These are phyloP conservation scores for Artibeus jamaicensis DNA, from an alignment of 2,797 vertebrate species.

Conservation along the genomic window DNA sequence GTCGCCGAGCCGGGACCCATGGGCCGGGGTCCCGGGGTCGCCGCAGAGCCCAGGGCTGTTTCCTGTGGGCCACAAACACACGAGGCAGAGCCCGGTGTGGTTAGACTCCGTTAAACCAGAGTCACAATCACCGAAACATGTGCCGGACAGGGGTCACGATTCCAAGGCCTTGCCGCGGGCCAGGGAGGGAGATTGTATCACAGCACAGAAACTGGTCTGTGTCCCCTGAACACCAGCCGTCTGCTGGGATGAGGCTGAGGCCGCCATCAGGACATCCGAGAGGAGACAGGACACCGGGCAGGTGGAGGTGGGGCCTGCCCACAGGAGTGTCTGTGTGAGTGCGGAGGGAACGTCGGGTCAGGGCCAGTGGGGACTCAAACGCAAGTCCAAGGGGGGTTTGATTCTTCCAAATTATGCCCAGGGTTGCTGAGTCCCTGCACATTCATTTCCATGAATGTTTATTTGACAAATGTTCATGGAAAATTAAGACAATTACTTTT, in stretches of 20 bases:
- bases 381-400: accelerated
- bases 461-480: neutral
- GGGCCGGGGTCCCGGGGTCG: conserved; percentile 95
- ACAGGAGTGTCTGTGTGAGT: no score
- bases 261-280: no score
- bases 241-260: no score
- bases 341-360: neutral
- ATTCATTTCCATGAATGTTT: neutral
- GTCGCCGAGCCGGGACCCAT: conserved; percentile 92
- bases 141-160: accelerated
- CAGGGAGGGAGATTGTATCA: accelerated
- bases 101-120: no score
- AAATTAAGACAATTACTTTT: neutral
- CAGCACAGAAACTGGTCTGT: no score
- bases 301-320: no score
- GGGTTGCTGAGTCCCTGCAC: neutral
- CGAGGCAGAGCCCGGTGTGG: accelerated
- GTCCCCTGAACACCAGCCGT: accelerated
- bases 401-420: accelerated
- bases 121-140: accelerated
- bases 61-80: conserved; percentile 82
- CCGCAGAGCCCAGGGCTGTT: conserved; percentile 91
- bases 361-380: accelerated
- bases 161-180: accelerated
- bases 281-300: no score